phyloP scores from a whole-genome alignment of 2,888 invertebrate genomes.

The Bunonema sp. region DNA sequence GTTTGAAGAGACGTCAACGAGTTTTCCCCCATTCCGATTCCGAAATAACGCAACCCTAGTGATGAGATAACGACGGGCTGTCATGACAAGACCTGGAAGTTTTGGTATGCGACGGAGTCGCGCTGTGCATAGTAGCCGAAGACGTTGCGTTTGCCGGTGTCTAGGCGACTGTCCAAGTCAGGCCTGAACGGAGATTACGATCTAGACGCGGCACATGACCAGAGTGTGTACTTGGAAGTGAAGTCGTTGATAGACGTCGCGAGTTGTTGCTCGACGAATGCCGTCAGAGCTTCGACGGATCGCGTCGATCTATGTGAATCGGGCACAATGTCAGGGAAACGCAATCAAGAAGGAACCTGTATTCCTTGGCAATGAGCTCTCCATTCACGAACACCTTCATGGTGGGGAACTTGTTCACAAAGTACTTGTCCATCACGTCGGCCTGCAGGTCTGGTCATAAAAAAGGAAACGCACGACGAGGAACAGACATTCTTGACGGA shows the following conservation, averaged over 20 bases:
- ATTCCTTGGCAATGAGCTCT: constrained; percentile 48
- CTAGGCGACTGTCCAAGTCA: constrained; percentile 21
- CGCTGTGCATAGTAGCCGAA: constrained; percentile 22
- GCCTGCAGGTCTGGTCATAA: constrained; percentile 19
- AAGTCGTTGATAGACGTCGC: constrained; percentile 71
- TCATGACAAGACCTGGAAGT: constrained; percentile 19
- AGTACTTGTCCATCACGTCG: constrained; percentile 73
- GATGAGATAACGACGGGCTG: too few species aligned
- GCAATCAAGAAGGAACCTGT: constrained; percentile 38
- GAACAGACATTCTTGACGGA: neutral
- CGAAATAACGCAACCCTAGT: too few species aligned
- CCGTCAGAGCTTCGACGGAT: constrained; percentile 73
- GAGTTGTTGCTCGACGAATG: constrained; percentile 74
- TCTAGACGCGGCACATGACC: too few species aligned
- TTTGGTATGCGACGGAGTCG: constrained; percentile 22
- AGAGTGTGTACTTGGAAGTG: too few species aligned
- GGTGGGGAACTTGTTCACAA: constrained; percentile 94
- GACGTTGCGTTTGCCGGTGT: constrained; percentile 32
- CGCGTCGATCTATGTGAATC: constrained; percentile 53
- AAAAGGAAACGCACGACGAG: neutral
- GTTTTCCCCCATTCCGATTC: too few species aligned
- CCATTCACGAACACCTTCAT: constrained; percentile 64
- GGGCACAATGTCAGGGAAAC: constrained; percentile 3
- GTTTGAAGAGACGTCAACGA: too few species aligned
- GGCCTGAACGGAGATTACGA: too few species aligned